A percentile compares a stretch with the other conserved stretches of the same genome.
These are phyloP conservation scores for Parelbella ahira DNA, from an alignment of 2,888 invertebrate genomes.

Conservation along the genomic window DNA sequence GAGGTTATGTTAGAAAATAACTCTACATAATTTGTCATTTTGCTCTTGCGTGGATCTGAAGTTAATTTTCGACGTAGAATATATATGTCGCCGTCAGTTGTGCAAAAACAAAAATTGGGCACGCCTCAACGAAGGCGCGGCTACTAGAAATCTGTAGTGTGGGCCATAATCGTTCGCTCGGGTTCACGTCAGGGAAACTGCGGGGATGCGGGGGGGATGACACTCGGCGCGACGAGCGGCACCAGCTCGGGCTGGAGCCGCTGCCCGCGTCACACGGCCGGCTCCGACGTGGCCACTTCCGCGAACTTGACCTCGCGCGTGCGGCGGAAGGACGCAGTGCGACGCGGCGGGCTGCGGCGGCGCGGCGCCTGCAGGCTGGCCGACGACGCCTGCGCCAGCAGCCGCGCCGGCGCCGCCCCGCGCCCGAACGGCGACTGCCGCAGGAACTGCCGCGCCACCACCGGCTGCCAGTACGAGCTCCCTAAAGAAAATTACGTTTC, in stretches of 20 bases:
- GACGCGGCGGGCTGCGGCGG: constrained; percentile 61
- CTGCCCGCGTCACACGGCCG: constrained; percentile 75
- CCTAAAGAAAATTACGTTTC: no score
- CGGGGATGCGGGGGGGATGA: constrained; percentile 35
- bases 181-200: constrained; percentile 50
- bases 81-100: no score
- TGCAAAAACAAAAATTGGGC: constrained; percentile 7
- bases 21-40: constrained; percentile 18
- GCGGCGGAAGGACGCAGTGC: constrained; percentile 68
- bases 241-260: constrained; percentile 78
- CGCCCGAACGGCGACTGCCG: constrained; percentile 83
- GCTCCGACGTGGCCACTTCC: constrained; percentile 54
- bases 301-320: constrained; percentile 78
- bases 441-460: constrained; percentile 87
- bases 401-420: constrained; percentile 44
- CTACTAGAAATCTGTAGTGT: constrained; percentile 64
- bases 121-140: constrained; percentile 5
- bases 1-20: constrained; percentile 15
- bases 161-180: constrained; percentile 49
- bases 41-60: no score
- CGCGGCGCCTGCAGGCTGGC: constrained; percentile 68
- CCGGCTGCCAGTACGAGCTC: constrained; percentile 83
- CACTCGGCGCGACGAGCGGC: constrained; percentile 61
- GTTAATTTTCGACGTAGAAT: no score
- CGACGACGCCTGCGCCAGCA: constrained; percentile 66